Conservation (phyloP, 35 echinoderm and acorn worm genomes). For the Ophioderma brevispina region DNA sequence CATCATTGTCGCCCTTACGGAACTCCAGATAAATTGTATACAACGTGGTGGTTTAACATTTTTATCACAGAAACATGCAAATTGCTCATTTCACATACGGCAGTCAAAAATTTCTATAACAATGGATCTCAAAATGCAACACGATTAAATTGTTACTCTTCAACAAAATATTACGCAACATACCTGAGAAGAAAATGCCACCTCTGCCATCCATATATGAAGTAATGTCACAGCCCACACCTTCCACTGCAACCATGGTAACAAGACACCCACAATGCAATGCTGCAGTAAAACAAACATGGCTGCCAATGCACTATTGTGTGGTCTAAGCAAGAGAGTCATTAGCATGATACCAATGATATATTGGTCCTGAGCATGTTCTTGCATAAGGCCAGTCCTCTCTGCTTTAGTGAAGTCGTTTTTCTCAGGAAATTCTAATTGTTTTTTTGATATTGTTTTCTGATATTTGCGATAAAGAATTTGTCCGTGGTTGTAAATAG, state of each 20-base stretch:
- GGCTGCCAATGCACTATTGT: conserved; percentile 82
- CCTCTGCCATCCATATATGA: conserved; percentile 88
- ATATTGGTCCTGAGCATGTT: conserved; percentile 33
- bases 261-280: conserved; percentile 58
- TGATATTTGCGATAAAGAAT: conserved; percentile 3
- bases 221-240: conserved; percentile 84
- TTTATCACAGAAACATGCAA: no score
- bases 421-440: not conserved
- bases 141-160: not conserved
- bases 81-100: no score
- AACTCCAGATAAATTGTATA: no score
- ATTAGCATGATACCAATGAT: conserved; percentile 51
- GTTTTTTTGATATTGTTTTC: not conserved
- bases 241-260: conserved; percentile 77
- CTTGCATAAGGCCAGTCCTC: not conserved
- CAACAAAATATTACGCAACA: not conserved
- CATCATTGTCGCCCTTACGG: no score
- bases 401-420: not conserved
- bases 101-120: no score
- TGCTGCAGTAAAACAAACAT: conserved; percentile 76
- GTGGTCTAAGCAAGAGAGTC: conserved; percentile 77
- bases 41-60: no score
- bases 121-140: not conserved
- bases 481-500: not conserved
- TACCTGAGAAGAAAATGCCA: conserved; percentile 96